These are phyloP conservation scores for Enteromius treurensis DNA, from an alignment of 2,797 vertebrate species.

Conservation along the genomic window DNA sequence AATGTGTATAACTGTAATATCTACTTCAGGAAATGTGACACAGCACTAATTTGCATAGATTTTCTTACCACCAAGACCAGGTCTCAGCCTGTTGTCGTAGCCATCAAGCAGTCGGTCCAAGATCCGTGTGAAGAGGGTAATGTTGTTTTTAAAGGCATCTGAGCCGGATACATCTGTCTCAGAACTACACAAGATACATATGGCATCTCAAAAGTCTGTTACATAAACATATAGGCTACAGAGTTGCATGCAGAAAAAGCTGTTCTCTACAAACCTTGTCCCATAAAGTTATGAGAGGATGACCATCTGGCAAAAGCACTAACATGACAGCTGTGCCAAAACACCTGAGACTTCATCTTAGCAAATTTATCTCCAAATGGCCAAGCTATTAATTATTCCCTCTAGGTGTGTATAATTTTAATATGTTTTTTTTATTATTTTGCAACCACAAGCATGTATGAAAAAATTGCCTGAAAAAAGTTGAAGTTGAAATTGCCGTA, in stretches of 20 bases:
- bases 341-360: conserved; percentile 21
- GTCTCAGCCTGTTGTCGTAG: conserved; percentile 92
- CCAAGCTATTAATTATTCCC: background rate
- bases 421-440: background rate
- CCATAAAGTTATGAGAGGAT: conserved; percentile 8
- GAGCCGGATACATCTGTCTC: conserved; percentile 66
- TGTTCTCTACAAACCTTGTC: background rate
- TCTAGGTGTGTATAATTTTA: background rate
- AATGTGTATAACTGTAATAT: background rate
- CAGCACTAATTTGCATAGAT: background rate
- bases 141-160: conserved; percentile 69
- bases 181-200: conserved; percentile 61
- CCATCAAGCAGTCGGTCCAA: conserved; percentile 91
- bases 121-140: conserved; percentile 89
- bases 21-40: background rate
- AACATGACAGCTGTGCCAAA: background rate
- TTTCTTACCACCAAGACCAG: conserved; percentile 88
- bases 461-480: background rate
- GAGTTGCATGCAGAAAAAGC: conserved; percentile 1
- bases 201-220: background rate
- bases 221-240: background rate
- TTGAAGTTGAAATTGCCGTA: background rate
- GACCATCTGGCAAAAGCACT: conserved; percentile 29
- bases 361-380: background rate
- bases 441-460: background rate